Evolutionary conservation across 2,797 vertebrate species (phyloP), one percentile per base, ranked within the genome.

Genomic region (Enteromius fasciolatus): DNA sequence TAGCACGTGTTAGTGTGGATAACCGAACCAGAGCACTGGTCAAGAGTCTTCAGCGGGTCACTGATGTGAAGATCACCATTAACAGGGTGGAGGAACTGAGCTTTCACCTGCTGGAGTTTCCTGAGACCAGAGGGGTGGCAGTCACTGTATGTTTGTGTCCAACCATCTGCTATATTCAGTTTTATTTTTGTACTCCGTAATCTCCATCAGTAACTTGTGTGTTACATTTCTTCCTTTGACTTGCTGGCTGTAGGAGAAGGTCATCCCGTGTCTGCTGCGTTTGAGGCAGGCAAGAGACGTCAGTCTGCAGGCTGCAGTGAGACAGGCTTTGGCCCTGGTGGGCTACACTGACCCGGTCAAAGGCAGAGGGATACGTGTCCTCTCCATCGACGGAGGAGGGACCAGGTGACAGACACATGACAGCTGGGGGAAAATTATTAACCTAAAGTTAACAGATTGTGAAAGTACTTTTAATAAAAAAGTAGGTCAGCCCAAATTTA

Each of bases 311-410:
- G 95, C 95, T 78, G 94, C 96, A 63, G 98, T 98, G 87, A 96
- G 97, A 88, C 97, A 98, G 87, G 94, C 95, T 2, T 94, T 99
- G 91, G 95, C 97, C 8, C 91, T 98, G 76, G 93, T 98, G 89
- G 98, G 97, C 39, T 99, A 98, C 87, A 92, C 91, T 3, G 96
- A 98, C 72, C 96, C 98, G 0, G 96, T 98, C 68, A 97, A 96
- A 93, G 98, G 97, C 50, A 94, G 95, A 91, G 98, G 98, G 72
- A 94, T 99, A 82, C 91, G 97, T 83, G 92, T 99, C 69, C 96
- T 99, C 41, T 83, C 96, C 70, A 99, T 99, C 77, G 98, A 99
- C 80, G 98, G 97, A 89, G 97, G 98, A 64, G 98, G 98, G 88
- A 99, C 97, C 82, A 97, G 97, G 97, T 87, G 39, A 82, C 36